Evolutionary conservation across 2,113 vertebrate species (phyloP).

Genomic region (Eira barbara): DNA sequence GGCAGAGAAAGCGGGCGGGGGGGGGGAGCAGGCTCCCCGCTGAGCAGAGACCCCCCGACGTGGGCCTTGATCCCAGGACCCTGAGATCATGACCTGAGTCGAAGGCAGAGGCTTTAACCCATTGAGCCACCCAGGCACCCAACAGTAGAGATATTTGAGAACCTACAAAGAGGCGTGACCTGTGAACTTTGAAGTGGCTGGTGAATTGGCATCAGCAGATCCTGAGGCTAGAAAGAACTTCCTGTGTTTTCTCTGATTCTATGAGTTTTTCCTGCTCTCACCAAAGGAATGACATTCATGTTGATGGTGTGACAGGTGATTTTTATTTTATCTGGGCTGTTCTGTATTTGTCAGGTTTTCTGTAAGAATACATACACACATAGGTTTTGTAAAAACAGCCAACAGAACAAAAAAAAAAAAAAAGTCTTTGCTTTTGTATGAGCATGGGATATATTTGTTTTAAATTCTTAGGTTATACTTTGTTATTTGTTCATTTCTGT

Average conservation of each 20-base stretch:
- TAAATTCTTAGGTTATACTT: conserved; percentile 9
- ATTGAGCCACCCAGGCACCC: too few species aligned
- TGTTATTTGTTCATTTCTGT: conserved; percentile 39
- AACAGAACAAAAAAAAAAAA: conserved; percentile 12
- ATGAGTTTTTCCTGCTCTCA: not conserved
- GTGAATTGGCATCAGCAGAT: not conserved
- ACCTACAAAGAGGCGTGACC: not conserved
- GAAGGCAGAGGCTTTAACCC: too few species aligned
- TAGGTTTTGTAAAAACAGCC: conserved; percentile 39
- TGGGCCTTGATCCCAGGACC: too few species aligned
- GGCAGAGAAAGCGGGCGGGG: too few species aligned
- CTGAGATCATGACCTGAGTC: too few species aligned
- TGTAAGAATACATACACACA: not conserved
- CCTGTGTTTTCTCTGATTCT: not conserved
- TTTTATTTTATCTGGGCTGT: conserved; percentile 27
- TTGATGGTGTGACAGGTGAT: not conserved
- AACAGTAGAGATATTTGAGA: not conserved
- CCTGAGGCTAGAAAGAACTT: not conserved
- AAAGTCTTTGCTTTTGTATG: not conserved
- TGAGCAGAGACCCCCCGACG: too few species aligned
- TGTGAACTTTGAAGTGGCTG: not conserved
- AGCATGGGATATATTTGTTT: conserved; percentile 30
- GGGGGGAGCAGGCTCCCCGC: too few species aligned
- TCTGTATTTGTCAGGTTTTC: conserved; percentile 45
- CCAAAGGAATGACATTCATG: not conserved